Evolutionary conservation across 2,113 vertebrate genomes (phyloP).

Genomic region (Thalassoma bifasciatum): DNA sequence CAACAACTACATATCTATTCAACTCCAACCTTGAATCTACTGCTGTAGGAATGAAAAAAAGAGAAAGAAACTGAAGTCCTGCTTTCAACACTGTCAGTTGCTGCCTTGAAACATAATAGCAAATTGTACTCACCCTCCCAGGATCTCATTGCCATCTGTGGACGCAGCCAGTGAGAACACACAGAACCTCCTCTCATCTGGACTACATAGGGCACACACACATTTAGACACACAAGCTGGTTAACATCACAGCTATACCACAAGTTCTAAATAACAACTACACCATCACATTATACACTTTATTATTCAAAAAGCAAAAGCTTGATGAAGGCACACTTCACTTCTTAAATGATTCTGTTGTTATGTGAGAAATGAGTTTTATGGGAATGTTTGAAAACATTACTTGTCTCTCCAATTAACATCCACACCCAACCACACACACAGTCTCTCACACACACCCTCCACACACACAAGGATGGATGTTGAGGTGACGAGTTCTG

Average conservation of each 20-base stretch:
- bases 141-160: constrained; percentile 90
- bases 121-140: constrained; percentile 88
- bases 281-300: background rate
- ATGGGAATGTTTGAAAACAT: constrained; percentile 23
- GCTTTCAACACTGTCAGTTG: constrained; percentile 20
- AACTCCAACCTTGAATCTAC: background rate
- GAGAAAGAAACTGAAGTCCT: constrained; percentile 5
- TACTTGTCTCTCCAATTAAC: constrained; percentile 30
- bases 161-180: constrained; percentile 93
- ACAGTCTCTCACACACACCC: no score
- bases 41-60: background rate
- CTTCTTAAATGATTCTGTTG: constrained; percentile 39
- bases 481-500: constrained; percentile 43
- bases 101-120: constrained; percentile 32
- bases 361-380: constrained; percentile 11
- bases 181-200: constrained; percentile 92
- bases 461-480: constrained; percentile 40
- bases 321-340: constrained; percentile 38
- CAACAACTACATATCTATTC: background rate
- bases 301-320: constrained; percentile 17
- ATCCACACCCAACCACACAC: background rate
- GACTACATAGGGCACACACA: constrained; percentile 78
- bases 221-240: constrained; percentile 31
- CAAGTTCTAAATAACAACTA: constrained; percentile 23
- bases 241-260: constrained; percentile 24